phyloP scores from a whole-genome alignment of 2,797 vertebrate species.

The Craterocephalus amniculus region DNA sequence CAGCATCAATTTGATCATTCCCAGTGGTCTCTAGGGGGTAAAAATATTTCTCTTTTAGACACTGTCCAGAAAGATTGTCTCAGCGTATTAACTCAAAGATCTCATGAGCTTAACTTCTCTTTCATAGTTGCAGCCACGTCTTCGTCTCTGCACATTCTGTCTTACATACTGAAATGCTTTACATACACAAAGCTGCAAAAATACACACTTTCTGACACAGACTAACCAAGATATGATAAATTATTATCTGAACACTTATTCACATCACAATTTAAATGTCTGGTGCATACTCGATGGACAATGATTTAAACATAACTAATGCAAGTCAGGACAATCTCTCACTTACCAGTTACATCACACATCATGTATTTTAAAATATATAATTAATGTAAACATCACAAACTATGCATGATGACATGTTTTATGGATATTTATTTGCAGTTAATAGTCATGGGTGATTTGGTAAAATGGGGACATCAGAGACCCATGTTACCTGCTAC shows the following conservation, averaged over 20 bases:
- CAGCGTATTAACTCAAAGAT: slow-evolving; percentile 28
- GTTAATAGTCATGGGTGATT: not conserved
- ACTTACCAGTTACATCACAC: not conserved
- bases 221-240: too few species aligned
- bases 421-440: too few species aligned
- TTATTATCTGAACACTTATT: too few species aligned
- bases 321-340: not conserved
- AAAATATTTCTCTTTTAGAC: slow-evolving; percentile 8
- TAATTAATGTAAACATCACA: not conserved
- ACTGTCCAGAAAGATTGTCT: slow-evolving; percentile 5
- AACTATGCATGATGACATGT: too few species aligned
- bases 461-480: not conserved
- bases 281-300: slow-evolving; percentile 20
- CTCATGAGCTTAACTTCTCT: slow-evolving; percentile 15
- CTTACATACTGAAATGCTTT: slow-evolving; percentile 5
- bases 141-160: not conserved
- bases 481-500: slow-evolving; percentile 8
- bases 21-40: not conserved
- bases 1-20: not conserved
- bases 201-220: slow-evolving; percentile 21
- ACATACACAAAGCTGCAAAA: slow-evolving; percentile 25
- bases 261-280: slow-evolving; percentile 25
- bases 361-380: not conserved
- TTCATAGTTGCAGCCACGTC: slow-evolving; percentile 17
- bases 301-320: not conserved